These are phyloP conservation scores for Neopipo cinnamomea DNA, from an alignment of 2,113 vertebrate species.

Conservation along the genomic window DNA sequence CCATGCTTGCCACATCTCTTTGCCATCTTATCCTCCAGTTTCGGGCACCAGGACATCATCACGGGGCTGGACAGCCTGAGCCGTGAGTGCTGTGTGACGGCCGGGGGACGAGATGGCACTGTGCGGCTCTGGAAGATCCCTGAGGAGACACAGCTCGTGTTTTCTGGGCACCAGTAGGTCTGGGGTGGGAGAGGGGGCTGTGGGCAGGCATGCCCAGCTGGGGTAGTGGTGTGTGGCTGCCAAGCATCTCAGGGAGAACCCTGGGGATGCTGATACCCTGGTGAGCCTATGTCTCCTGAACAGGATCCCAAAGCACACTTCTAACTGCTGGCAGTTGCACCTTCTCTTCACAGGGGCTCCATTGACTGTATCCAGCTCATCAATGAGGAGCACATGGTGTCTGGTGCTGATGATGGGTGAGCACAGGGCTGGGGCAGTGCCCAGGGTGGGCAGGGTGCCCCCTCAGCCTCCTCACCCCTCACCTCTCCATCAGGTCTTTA, in stretches of 20 bases:
- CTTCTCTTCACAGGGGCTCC: slow-evolving; percentile 80
- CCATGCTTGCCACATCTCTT: rapidly evolving
- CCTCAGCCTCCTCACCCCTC: neutral
- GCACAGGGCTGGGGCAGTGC: neutral
- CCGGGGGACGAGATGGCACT: slow-evolving; percentile 87
- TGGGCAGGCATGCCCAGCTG: rapidly evolving
- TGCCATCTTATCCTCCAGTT: slow-evolving; percentile 67
- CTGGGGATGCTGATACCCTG: rapidly evolving
- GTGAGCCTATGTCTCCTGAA: neutral
- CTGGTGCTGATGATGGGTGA: slow-evolving; percentile 93
- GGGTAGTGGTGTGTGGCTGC: rapidly evolving
- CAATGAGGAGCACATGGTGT: slow-evolving; percentile 95
- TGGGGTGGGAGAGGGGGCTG: neutral
- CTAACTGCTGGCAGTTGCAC: neutral
- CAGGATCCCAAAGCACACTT: neutral
- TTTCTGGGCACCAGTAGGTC: slow-evolving; percentile 91
- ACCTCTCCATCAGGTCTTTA: slow-evolving; percentile 74
- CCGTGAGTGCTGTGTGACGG: slow-evolving; percentile 91
- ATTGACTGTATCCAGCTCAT: slow-evolving; percentile 95
- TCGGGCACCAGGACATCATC: slow-evolving; percentile 92
- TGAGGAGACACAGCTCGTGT: slow-evolving; percentile 94
- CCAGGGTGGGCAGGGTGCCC: neutral
- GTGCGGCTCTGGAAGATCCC: slow-evolving; percentile 96
- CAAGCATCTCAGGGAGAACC: too few species aligned
- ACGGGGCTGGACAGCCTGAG: slow-evolving; percentile 89